Conservation (phyloP, 2,797 vertebrate species). For the Echiichthys vipera region DNA sequence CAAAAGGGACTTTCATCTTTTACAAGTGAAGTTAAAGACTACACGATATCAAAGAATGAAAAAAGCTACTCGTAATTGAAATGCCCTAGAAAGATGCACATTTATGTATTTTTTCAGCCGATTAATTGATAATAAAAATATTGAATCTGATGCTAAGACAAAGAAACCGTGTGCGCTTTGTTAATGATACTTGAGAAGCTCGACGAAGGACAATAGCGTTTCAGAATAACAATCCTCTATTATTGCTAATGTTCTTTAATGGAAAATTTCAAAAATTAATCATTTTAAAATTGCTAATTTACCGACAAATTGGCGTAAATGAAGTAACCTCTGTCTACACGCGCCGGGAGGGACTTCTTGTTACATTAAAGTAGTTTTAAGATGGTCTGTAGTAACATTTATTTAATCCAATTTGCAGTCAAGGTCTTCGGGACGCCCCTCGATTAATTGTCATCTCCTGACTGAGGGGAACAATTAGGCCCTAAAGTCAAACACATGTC, state of each 20-base stretch:
- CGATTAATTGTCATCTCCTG: conserved; percentile 82
- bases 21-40: neutral
- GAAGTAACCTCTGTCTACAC: conserved; percentile 63
- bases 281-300: conserved; percentile 71
- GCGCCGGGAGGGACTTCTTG: conserved; percentile 56
- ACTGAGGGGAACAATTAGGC: conserved; percentile 79
- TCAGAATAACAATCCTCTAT: conserved; percentile 59
- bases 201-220: conserved; percentile 56
- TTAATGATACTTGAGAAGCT: conserved; percentile 38
- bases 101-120: too few relatives aligned
- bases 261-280: conserved; percentile 69
- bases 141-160: neutral
- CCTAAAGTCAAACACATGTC: conserved; percentile 77
- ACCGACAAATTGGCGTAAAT: conserved; percentile 73
- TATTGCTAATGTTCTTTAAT: conserved; percentile 68
- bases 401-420: conserved; percentile 79
- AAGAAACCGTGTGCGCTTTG: conserved; percentile 14
- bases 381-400: conserved; percentile 74
- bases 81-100: too few relatives aligned
- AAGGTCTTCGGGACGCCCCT: conserved; percentile 78
- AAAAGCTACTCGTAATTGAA: too few relatives aligned
- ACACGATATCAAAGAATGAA: neutral
- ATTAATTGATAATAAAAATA: neutral
- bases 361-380: conserved; percentile 65
- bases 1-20: neutral